These are phyloP conservation scores for Globia sparganii DNA, from an alignment of 2,888 invertebrate genomes.

Conservation along the genomic window DNA sequence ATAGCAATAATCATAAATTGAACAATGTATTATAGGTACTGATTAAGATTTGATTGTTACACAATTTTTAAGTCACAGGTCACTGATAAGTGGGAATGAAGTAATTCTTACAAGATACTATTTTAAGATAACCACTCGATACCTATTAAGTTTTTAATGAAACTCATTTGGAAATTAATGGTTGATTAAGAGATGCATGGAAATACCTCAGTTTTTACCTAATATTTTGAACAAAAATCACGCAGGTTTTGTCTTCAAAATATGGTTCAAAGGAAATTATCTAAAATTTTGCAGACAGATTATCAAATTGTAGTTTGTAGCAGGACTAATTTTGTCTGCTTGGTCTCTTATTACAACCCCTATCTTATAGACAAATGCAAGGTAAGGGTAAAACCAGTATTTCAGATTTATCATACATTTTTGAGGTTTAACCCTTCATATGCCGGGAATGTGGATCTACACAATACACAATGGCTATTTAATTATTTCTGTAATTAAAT, in stretches of 20 bases:
- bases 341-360: neutral
- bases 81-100: slow-evolving; percentile 13
- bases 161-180: neutral
- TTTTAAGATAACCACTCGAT: neutral
- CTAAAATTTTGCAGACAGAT: too few species aligned
- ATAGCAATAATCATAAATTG: neutral
- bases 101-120: slow-evolving; percentile 5
- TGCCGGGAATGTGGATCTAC: too few species aligned
- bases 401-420: neutral
- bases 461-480: too few species aligned
- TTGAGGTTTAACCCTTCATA: too few species aligned
- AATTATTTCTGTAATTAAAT: too few species aligned
- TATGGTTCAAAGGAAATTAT: neutral
- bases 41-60: neutral
- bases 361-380: neutral
- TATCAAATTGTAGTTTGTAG: neutral
- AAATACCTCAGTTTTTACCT: neutral
- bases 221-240: neutral
- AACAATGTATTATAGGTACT: neutral
- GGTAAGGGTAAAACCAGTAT: neutral
- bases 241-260: neutral
- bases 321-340: neutral
- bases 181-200: neutral
- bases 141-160: neutral
- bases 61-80: slow-evolving; percentile 27